These are phyloP conservation scores for Tetramorium parvispinum DNA, from an alignment of 1,140 invertebrate genomes.

Conservation along the genomic window DNA sequence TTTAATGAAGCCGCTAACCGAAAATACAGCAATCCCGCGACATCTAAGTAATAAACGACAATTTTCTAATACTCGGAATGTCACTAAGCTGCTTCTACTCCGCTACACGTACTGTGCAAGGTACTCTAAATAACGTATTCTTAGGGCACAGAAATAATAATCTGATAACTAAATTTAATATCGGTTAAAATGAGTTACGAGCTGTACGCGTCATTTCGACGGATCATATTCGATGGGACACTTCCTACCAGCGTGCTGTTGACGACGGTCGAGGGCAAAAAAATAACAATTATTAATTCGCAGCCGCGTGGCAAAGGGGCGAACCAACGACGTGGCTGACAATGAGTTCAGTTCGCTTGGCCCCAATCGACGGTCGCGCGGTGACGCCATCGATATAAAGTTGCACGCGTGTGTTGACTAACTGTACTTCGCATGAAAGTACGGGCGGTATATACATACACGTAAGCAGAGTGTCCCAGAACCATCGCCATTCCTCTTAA, in stretches of 20 bases:
- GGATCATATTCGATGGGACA: constrained; percentile 22
- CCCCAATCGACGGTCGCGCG: constrained; percentile 55
- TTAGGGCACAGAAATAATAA: not conserved
- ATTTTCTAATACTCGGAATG: not conserved
- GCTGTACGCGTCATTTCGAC: constrained; percentile 13
- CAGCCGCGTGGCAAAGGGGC: constrained; percentile 47
- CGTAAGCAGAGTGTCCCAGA: constrained; percentile 34
- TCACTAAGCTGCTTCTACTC: not conserved
- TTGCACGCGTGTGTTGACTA: constrained; percentile 67
- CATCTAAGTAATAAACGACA: not conserved
- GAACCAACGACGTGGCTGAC: constrained; percentile 54
- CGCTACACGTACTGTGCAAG: not conserved
- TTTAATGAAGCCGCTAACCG: not conserved
- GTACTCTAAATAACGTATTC: not conserved
- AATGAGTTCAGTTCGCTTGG: constrained; percentile 63
- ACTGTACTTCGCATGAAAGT: constrained; percentile 69
- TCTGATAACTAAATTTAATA: constrained; percentile 3
- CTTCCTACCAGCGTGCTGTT: constrained; percentile 31
- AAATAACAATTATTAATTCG: constrained; percentile 62
- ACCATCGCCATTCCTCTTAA: constrained; percentile 37
- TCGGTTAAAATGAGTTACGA: not conserved
- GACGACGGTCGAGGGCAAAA: constrained; percentile 51
- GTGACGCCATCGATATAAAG: constrained; percentile 73
- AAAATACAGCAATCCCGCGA: not conserved
- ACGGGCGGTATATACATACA: constrained; percentile 34